These are phyloP conservation scores for Cynopterus brachyotis DNA, from an alignment of 2,113 vertebrate genomes.

Conservation along the genomic window DNA sequence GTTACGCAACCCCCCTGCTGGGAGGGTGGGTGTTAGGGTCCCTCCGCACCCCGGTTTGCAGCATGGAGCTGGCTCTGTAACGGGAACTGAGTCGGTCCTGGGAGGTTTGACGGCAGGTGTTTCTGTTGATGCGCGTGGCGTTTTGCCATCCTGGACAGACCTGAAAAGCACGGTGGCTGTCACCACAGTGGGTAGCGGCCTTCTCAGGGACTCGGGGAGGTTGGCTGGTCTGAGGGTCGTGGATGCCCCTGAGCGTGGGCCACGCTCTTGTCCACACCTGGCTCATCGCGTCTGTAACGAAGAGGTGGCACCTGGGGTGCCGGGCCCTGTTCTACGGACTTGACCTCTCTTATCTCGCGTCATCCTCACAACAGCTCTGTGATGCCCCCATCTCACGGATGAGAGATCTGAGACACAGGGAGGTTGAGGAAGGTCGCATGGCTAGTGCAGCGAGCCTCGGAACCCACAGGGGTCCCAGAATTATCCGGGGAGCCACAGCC, in stretches of 20 bases:
- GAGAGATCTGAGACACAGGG: not conserved
- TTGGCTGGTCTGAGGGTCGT: not conserved
- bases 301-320: too few species aligned
- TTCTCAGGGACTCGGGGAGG: not conserved
- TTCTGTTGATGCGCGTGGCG: not conserved
- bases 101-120: not conserved
- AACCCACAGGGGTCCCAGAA: not conserved
- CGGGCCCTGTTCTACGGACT: rapidly evolving
- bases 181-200: not conserved
- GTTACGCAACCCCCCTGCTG: rapidly evolving
- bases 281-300: rapidly evolving
- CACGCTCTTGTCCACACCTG: not conserved
- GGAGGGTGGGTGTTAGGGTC: not conserved
- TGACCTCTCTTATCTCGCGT: rapidly evolving
- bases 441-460: too few species aligned
- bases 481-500: too few species aligned
- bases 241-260: not conserved
- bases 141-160: rapidly evolving
- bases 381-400: not conserved
- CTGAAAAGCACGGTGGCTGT: rapidly evolving
- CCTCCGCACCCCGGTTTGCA: not conserved
- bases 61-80: rapidly evolving
- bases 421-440: not conserved
- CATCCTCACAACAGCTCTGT: rapidly evolving
- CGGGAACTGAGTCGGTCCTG: rapidly evolving